Evolutionary conservation across 2,888 invertebrate species (phyloP).

Genomic region (Litoditis marina): DNA sequence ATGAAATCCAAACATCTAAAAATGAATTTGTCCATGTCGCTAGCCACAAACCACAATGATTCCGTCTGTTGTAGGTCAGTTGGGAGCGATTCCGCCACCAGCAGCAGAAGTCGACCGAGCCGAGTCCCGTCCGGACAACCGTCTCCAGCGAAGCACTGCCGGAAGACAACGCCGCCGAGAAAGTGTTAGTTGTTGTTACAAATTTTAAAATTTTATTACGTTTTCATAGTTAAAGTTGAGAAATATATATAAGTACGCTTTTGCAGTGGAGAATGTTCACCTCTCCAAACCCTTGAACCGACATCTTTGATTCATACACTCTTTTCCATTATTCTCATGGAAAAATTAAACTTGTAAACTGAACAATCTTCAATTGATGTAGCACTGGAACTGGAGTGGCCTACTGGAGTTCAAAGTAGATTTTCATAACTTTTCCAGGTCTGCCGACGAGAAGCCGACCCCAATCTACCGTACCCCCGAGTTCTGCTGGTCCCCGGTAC

Average conservation of each 20-base stretch:
- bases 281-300: too few relatives aligned
- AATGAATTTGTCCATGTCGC: not conserved
- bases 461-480: constrained; percentile 98
- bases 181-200: not conserved
- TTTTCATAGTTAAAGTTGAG: too few relatives aligned
- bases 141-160: not conserved
- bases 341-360: too few relatives aligned
- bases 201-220: too few relatives aligned
- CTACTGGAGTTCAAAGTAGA: not conserved
- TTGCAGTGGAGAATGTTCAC: too few relatives aligned
- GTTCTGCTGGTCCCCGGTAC: constrained; percentile 97
- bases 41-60: too few relatives aligned
- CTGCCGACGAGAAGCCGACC: constrained; percentile 70
- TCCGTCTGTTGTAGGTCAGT: constrained; percentile 73
- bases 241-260: too few relatives aligned
- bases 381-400: too few relatives aligned
- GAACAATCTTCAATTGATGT: too few relatives aligned
- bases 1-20: too few relatives aligned
- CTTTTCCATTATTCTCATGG: too few relatives aligned
- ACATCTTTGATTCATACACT: too few relatives aligned
- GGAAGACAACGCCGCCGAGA: constrained; percentile 2
- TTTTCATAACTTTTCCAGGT: not conserved
- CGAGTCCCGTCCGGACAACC: constrained; percentile 6
- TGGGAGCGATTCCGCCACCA: constrained; percentile 85
- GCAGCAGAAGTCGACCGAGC: not conserved